Evolutionary conservation across 1,140 invertebrate species (phyloP), one percentile per base, ranked within the genome.

Genomic region (Heliconius eleuchia): DNA sequence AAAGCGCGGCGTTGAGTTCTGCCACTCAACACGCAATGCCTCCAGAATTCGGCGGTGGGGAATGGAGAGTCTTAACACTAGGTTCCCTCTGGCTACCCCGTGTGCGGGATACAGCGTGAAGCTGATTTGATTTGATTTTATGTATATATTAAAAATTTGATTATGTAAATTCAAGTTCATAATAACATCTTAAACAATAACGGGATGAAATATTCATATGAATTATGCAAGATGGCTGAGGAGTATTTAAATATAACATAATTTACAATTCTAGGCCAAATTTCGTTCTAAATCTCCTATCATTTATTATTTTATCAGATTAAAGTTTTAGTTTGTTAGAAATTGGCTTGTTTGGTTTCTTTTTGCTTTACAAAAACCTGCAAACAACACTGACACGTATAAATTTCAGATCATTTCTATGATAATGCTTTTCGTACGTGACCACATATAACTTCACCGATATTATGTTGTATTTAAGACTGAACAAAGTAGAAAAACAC

Each of bases 111-210:
- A 23, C 23, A 23, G 23, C 23, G 23, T 23, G 23, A 23, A 23
- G 23, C 23, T 23, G 0, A 23, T 23, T 23, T 23, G 23, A 23
- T 23, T 23, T 23, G 23, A 23, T 23, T 23, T 23, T 72, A 37
- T 42, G 39, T 37, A 73, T 70, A 72, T 37, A 55, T 52, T 52
- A 6, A 52, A 52, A 18, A 37, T 52, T 46, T 50, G 72, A 34
- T 78, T 42, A 73, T 72, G 37, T 55, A 50, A 57, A 78, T 23
- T 76, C 37, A 71, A 60, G 13, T 76, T 50, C 42, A 70, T 77
- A 16, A 34, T 23, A 27, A 9, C 9, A 27, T 66, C 13, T 27
- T 30, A 27, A 66, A 66, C 27, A 66, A 66, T 66, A 2, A 11
- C 23, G 0, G 23, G n/a, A 66, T 27, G 60, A 66, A 66, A 30